Base-by-base conservation (phyloP, 2,888 invertebrate genomes). In the Chrysolina oricalcia region DNA sequence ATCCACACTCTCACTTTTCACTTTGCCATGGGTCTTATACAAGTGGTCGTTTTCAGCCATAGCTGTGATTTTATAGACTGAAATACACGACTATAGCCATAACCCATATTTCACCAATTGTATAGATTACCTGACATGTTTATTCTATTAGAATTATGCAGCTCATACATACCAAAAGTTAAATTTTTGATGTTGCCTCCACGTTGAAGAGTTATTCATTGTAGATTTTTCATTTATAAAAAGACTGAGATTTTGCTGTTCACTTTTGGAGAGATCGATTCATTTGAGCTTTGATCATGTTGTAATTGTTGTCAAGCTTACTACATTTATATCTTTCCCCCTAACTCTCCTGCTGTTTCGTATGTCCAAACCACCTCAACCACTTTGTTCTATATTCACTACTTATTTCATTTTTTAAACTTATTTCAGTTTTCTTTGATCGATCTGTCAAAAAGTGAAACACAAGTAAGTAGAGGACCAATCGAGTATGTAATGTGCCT, bases 11-110 rank as follows among this genome's bases (percentile, higher is more conserved):
- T 63, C 70, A 72, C 72, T 53, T 48, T 66, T 23, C 85, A 86
- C 86, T 77, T 82, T 84, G 85, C 85, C 85, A 83, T 84, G 82
- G 81, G 79, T 80, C 74, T 35, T 35, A 35, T 35, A 35, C 35
- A 35, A 84, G 81, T 83, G 83, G 81, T 81, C 82, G 82, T 81
- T 84, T 83, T 84, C 86, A 86, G 87, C 88, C 91, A 92, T 91
- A 91, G 91, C 92, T 92, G 92, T 92, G 92, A 92, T 92, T 82
- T 81, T 81, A 82, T 83, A 83, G 83, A 83, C 83, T 83, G 83
- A 82, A 84, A 70, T 74, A 80, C 85, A 85, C 86, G 67, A 65
- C 46, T 72, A 68, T 70, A 41, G 46, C 74, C 83, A 78, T 77
- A 71, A 74, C 78, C 75, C 78, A 81, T 78, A 77, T 70, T 35